These are phyloP conservation scores for Drosophila subobscura DNA, from an alignment of 1,140 invertebrate species.

Conservation along the genomic window DNA sequence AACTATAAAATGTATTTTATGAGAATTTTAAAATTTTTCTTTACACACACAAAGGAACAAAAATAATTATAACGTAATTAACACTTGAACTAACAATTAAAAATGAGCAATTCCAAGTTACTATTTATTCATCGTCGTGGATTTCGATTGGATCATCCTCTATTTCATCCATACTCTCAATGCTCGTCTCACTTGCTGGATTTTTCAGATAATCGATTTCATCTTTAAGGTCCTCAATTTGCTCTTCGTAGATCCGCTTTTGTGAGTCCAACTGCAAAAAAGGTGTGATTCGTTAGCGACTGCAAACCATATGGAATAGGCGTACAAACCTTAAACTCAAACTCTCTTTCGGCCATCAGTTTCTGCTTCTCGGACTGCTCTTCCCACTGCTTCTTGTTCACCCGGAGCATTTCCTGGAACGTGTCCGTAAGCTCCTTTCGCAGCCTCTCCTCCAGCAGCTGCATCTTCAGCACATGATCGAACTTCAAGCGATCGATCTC, in stretches of 20 bases:
- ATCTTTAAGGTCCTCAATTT: conserved; percentile 72
- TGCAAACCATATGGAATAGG: neutral
- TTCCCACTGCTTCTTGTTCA: conserved; percentile 45
- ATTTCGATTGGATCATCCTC: conserved; percentile 53
- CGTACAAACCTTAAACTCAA: conserved; percentile 59
- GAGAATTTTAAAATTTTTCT: no score
- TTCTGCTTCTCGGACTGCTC: conserved; percentile 40
- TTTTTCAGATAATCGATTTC: conserved; percentile 57
- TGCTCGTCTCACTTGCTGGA: neutral
- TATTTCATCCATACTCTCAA: conserved; percentile 28
- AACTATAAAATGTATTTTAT: no score
- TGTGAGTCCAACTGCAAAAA: conserved; percentile 38
- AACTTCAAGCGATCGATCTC: conserved; percentile 48
- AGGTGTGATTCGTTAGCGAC: neutral
- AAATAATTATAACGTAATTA: conserved; percentile 14
- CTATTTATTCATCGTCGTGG: conserved; percentile 54
- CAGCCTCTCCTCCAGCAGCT: conserved; percentile 56
- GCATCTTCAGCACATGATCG: conserved; percentile 49
- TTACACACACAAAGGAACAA: no score
- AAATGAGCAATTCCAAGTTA: neutral
- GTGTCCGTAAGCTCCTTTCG: conserved; percentile 64
- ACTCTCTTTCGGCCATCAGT: conserved; percentile 46
- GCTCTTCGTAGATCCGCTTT: conserved; percentile 53
- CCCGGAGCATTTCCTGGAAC: conserved; percentile 44
- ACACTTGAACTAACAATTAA: conserved; percentile 16